Base-by-base conservation (phyloP, 30 jellyfish, hydroid and myxozoan species). In the Hydra vulgaris region DNA sequence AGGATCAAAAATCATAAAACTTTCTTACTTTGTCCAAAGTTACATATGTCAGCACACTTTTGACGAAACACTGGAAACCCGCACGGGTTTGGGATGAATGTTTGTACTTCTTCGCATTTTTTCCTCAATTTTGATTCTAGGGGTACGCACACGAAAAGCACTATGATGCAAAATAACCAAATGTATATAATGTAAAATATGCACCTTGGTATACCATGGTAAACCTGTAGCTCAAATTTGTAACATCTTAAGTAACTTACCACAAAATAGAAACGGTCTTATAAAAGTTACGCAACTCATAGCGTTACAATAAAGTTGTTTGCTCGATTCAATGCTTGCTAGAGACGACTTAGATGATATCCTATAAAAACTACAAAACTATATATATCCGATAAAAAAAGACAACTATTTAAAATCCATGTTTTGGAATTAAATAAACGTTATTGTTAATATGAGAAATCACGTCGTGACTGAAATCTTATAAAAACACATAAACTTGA, bases 11-110 rank as follows among this genome's bases (percentile, higher is more conserved):
- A n/a, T 16, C 16, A 73, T 21, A 70, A 70, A 70, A 70, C 76
- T 21, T 7, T 54, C 53, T 73, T 73, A 73, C 66, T 15, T 73
- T 26, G 17, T 17, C 17, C 24, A 21, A 15, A 74, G 17, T 18
- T 54, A 26, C 81, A 73, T 19, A 17, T n/a, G 24, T 54, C 54
- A 73, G 8, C 7, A 73, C 85, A 78, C 66, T 78, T 53, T 23
- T 27, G 52, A 15, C 15, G 16, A 16, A 75, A 74, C 21, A 27
- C 77, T 20, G 81, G 77, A 53, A 17, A 78, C 0, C 20, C 79
- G n/a, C 85, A 78, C 21, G 69, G 21, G 53, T 78, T 78, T 22
- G 85, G 85, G 1, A 53, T 61, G n/a, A 78, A 78, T 16, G n/a
- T 54, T 8, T 76, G 18, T 20, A 78, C 17, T 53, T 78, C 80